Evolutionary conservation across 2,888 invertebrate species (phyloP).

Genomic region (Anoplius nigerrimus): DNA sequence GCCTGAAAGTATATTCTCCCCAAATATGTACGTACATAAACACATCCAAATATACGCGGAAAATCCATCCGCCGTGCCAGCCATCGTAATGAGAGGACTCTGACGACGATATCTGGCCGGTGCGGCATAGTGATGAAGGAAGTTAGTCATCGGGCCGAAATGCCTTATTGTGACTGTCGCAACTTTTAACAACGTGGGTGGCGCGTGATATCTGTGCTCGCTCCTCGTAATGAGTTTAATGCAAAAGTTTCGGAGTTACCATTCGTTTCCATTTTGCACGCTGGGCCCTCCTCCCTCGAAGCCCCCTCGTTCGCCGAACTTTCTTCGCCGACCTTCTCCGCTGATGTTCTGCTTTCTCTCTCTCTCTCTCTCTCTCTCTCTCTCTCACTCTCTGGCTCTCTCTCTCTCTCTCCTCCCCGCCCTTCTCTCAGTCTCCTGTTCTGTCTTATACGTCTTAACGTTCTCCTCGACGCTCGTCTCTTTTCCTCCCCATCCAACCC

Average conservation of each 20-base stretch:
- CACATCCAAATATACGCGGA: no score
- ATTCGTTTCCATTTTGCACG: conserved; percentile 41
- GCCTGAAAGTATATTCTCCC: no score
- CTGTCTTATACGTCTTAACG: no score
- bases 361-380: no score
- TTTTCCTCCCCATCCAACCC: no score
- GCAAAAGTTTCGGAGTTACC: conserved; percentile 42
- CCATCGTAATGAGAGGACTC: conserved; percentile 33
- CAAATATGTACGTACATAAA: no score
- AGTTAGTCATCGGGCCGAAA: conserved; percentile 31
- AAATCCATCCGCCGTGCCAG: conserved; percentile 15
- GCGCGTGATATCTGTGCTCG: conserved; percentile 38
- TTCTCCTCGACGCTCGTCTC: no score
- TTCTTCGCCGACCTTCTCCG: no score
- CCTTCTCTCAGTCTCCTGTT: no score
- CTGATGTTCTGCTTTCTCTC: no score
- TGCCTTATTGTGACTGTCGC: conserved; percentile 38
- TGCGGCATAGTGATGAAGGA: conserved; percentile 5
- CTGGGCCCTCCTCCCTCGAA: conserved; percentile 41
- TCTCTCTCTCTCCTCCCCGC: no score
- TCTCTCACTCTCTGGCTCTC: no score
- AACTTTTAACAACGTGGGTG: conserved; percentile 47
- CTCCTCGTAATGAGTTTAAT: conserved; percentile 50
- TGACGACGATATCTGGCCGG: conserved; percentile 17
- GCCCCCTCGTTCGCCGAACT: conserved; percentile 13